These are phyloP conservation scores for Andrena bicolor DNA, from an alignment of 2,888 invertebrate species.

Conservation along the genomic window DNA sequence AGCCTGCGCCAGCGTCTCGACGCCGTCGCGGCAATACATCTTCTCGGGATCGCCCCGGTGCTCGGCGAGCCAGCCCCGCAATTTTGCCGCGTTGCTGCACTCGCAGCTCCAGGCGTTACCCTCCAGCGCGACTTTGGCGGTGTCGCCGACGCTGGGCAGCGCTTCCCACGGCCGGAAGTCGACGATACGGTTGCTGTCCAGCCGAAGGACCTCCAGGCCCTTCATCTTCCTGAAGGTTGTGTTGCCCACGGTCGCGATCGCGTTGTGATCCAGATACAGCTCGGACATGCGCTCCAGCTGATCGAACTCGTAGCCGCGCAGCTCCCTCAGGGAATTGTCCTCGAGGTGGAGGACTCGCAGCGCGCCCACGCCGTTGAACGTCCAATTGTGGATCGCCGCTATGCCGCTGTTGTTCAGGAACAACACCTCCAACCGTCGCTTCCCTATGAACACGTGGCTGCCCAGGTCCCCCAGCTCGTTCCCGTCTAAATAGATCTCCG, in stretches of 20 bases:
- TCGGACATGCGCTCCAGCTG: slow-evolving; percentile 90
- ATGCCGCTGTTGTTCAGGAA: slow-evolving; percentile 93
- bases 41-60: slow-evolving; percentile 89
- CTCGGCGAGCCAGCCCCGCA: slow-evolving; percentile 90
- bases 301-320: slow-evolving; percentile 93
- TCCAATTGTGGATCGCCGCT: slow-evolving; percentile 91
- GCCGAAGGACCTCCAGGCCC: slow-evolving; percentile 89
- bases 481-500: slow-evolving; percentile 94
- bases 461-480: slow-evolving; percentile 92
- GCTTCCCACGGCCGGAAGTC: slow-evolving; percentile 91
- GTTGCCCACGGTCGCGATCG: slow-evolving; percentile 90
- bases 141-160: slow-evolving; percentile 86
- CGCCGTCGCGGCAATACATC: slow-evolving; percentile 89
- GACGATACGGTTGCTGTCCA: slow-evolving; percentile 92
- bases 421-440: slow-evolving; percentile 92
- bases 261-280: slow-evolving; percentile 92
- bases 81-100: slow-evolving; percentile 89
- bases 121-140: slow-evolving; percentile 90
- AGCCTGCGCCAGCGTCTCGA: slow-evolving; percentile 86
- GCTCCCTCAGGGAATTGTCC: slow-evolving; percentile 90
- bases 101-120: slow-evolving; percentile 95
- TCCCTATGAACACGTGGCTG: slow-evolving; percentile 94
- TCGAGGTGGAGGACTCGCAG: slow-evolving; percentile 92
- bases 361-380: slow-evolving; percentile 92
- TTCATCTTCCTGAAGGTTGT: slow-evolving; percentile 91